Conservation (phyloP, 53 echinoderm and acorn worm species). For the Stichopus horrens region DNA sequence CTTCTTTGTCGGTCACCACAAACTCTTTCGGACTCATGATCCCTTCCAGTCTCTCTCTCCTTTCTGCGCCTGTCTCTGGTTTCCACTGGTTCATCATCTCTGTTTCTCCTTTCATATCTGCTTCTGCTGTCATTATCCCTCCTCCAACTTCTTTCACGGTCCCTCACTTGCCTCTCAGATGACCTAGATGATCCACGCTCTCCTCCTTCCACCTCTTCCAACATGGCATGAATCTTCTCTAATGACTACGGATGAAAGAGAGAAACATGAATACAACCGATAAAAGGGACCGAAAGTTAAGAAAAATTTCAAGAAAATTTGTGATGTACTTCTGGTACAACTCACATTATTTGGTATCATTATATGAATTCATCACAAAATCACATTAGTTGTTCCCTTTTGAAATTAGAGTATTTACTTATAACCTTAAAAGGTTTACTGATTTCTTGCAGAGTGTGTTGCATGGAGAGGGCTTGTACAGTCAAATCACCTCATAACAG, state of each 20-base stretch:
- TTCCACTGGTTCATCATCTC: not conserved
- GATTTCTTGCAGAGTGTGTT: too few species aligned
- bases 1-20: not conserved
- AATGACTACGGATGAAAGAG: conserved; percentile 61
- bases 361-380: too few species aligned
- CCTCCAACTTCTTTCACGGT: conserved; percentile 11
- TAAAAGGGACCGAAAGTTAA: too few species aligned
- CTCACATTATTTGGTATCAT: too few species aligned
- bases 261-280: not conserved
- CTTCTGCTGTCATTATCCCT: conserved; percentile 36
- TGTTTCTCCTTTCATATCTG: not conserved
- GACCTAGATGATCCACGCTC: not conserved
- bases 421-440: too few species aligned
- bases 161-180: not conserved
- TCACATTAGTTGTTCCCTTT: too few species aligned
- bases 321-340: too few species aligned
- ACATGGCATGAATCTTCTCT: conserved; percentile 72
- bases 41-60: not conserved
- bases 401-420: too few species aligned
- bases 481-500: too few species aligned
- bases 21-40: not conserved
- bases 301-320: too few species aligned
- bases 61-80: not conserved
- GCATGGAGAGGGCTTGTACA: too few species aligned
- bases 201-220: conserved; percentile 73